Percentiles rank a stretch among this genome's conserved stretches.
Evolutionary conservation across 2,797 vertebrate species (phyloP).

Genomic region (Sebastes iracundus): DNA sequence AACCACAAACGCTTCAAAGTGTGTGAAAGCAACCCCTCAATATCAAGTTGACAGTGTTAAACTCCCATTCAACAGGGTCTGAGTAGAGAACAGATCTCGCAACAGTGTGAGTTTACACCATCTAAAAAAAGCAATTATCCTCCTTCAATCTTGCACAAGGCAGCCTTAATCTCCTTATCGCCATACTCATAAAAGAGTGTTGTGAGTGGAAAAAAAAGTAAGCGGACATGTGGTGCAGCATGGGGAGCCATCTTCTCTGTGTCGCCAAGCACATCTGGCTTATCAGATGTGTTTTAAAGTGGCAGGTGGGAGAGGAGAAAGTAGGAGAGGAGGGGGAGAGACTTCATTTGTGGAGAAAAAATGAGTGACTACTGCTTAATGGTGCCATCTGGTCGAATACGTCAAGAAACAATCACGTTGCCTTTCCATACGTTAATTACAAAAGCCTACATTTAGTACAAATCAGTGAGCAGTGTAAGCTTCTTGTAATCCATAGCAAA

Average conservation of each 20-base stretch:
- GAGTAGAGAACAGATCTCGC: neutral
- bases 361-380: slow-evolving; percentile 35
- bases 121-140: slow-evolving; percentile 52
- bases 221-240: slow-evolving; percentile 22
- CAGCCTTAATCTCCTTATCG: slow-evolving; percentile 65
- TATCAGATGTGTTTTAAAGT: slow-evolving; percentile 53
- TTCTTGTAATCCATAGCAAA: slow-evolving; percentile 46
- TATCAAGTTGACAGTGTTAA: neutral
- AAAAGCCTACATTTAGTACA: slow-evolving; percentile 30
- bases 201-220: slow-evolving; percentile 24
- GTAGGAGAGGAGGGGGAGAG: neutral
- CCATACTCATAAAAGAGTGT: slow-evolving; percentile 52
- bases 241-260: slow-evolving; percentile 16
- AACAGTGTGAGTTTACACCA: slow-evolving; percentile 21
- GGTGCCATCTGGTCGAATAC: slow-evolving; percentile 25
- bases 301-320: slow-evolving; percentile 32
- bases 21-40: slow-evolving; percentile 4
- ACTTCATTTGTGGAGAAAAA: slow-evolving; percentile 29
- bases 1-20: neutral
- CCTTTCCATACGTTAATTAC: slow-evolving; percentile 37
- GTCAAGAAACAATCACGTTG: slow-evolving; percentile 23
- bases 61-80: neutral
- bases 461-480: slow-evolving; percentile 47
- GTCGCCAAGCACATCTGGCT: slow-evolving; percentile 48
- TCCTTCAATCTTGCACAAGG: slow-evolving; percentile 39